phyloP scores from a whole-genome alignment of 2,888 invertebrate genomes.

The Drosophila borealis region DNA sequence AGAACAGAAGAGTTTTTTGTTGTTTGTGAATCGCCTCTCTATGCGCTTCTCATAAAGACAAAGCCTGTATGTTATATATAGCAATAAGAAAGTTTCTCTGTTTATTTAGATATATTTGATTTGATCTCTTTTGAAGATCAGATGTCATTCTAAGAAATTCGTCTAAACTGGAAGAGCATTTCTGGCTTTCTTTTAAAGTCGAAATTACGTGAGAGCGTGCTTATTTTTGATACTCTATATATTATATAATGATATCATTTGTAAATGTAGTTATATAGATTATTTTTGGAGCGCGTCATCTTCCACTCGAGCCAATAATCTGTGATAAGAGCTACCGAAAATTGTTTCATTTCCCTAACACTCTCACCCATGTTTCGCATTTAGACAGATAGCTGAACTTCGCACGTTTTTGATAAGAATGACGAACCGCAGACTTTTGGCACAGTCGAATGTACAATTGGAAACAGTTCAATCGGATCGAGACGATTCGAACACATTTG shows the following conservation, averaged over 20 bases:
- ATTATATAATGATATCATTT: not conserved
- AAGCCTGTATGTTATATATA: not conserved
- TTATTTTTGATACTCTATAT: not conserved
- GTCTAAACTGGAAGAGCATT: too few species aligned
- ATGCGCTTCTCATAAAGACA: not conserved
- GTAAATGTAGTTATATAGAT: not conserved
- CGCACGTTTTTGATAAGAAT: slow-evolving; percentile 27
- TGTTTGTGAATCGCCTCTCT: not conserved
- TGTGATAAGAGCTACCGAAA: slow-evolving; percentile 37
- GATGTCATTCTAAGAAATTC: too few species aligned
- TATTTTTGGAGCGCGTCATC: slow-evolving; percentile 13
- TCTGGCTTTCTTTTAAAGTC: too few species aligned
- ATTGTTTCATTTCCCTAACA: slow-evolving; percentile 44
- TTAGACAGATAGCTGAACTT: slow-evolving; percentile 50
- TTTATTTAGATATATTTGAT: too few species aligned
- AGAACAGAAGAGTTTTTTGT: too few species aligned
- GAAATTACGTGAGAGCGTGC: not conserved
- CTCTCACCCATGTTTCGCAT: slow-evolving; percentile 37
- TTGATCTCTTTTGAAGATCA: too few species aligned
- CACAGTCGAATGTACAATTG: not conserved
- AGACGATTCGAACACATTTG: not conserved
- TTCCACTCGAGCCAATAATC: slow-evolving; percentile 22
- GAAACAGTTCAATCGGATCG: not conserved
- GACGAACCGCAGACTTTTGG: slow-evolving; percentile 1
- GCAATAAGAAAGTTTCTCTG: too few species aligned